Evolutionary conservation across 2,113 vertebrate genomes (phyloP), one percentile per base, ranked within the genome.

Genomic region (Esox niger): DNA sequence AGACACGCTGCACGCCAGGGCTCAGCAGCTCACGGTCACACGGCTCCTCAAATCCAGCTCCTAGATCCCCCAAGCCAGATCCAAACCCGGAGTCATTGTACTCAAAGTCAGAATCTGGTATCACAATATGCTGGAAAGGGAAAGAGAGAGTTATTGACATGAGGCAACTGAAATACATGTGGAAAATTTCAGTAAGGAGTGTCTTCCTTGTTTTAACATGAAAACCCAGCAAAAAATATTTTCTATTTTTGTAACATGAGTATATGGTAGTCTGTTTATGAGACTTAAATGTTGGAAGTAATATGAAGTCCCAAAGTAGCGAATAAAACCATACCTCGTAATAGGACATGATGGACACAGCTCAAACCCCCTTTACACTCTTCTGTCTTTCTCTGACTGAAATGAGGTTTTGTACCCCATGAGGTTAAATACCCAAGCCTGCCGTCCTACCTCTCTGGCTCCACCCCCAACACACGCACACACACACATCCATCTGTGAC

Each of bases 1-100:
- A 96, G 78, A 98, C 91, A 43, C 88, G 82, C 76, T 94, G 95
- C 75, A 98, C 91, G 64, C 96, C 86, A 0, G 82, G 76, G 2
- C 91, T 95, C 80, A 94, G 91, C 1, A 92, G 81, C 1, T 93
- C 89, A 62, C 85, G 71, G 55, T 86, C 89, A 81, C 95, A 99
- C 0, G 93, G 93, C 66, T 94, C 93, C 68, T 92, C 87, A 0
- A 90, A 84, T 68, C 94, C 91, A 47, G 81, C 86, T 0, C 73
- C 81, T 2, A 93, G 79, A 25, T 94, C 93, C 1, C 92, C 38
- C 38, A 17, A 43, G 38, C 38, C 92, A 0, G 91, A 93, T 0
- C 93, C 94, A 0, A 85, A 93, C 4, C 93, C 93, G 0, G 93
- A 96, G 32, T 94, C 93, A 17, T 86, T 84, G 46, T 38, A 32